These are phyloP conservation scores for Sisyra nigra DNA, from an alignment of 2,888 invertebrate species.

Conservation along the genomic window DNA sequence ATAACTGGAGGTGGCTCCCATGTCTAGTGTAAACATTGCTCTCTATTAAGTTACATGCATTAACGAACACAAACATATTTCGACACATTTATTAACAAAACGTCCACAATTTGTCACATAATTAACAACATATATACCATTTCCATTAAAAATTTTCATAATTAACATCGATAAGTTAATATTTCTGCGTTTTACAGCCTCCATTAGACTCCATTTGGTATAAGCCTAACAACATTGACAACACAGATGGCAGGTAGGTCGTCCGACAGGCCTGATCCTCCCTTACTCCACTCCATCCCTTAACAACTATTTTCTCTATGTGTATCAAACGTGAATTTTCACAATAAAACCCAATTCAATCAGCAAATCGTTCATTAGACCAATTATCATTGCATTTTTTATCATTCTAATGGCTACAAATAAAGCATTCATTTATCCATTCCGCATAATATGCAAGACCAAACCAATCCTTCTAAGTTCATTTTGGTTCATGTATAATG, in stretches of 20 bases:
- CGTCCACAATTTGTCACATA: conserved; percentile 17
- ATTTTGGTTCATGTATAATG: background rate
- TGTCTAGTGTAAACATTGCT: conserved; percentile 32
- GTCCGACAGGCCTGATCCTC: conserved; percentile 30
- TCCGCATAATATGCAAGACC: background rate
- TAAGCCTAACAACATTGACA: conserved; percentile 60
- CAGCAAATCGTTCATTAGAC: no score
- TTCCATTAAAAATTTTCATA: conserved; percentile 28
- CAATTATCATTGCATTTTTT: no score
- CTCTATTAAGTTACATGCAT: conserved; percentile 16
- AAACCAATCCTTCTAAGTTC: background rate
- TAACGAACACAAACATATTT: conserved; percentile 22
- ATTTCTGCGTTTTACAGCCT: conserved; percentile 46
- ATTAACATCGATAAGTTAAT: conserved; percentile 35
- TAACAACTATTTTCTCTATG: no score
- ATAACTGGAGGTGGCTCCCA: conserved; percentile 28
- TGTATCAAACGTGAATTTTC: no score
- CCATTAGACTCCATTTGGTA: conserved; percentile 42
- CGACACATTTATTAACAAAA: conserved; percentile 20
- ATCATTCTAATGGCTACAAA: no score
- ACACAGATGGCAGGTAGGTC: conserved; percentile 61
- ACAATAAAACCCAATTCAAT: no score
- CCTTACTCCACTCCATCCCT: no score
- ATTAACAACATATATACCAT: conserved; percentile 26
- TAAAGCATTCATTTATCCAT: no score